Evolutionary conservation across 1,140 invertebrate genomes (phyloP), one percentile per base, ranked within the genome.

Genomic region (Apolygus lucorum): DNA sequence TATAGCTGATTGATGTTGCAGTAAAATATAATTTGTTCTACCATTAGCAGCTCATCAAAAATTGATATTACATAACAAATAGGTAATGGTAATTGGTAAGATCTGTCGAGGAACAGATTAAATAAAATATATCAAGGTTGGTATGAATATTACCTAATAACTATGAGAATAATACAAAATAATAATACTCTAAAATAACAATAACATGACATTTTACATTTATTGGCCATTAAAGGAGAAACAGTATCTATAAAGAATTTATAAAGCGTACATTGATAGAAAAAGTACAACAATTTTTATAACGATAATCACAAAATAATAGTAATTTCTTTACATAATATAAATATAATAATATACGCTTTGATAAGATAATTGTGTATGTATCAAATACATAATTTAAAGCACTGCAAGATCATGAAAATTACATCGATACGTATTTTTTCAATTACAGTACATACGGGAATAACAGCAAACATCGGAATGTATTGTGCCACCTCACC

Each of bases 181-280:
- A 4, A 42, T 42, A 42, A 8, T 42, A 8, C 4, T 42, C 17
- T 17, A 42, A 42, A 42, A 42, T 42, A 42, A 42, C 34, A 42
- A 42, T 42, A 42, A 42, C 34, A 42, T 42, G 17, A 42, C 17
- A 42, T n/a, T n/a, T n/a, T n/a, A n/a, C n/a, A n/a, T n/a, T 8
- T 42, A 42, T 42, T 42, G 34, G 34, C 4, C 34, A 42, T 42
- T 42, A 4, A 4, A 17, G 34, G 17, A 42, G 17, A 8, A 4
- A 42, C 17, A 17, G 17, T 17, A 42, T 8, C 34, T 42, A 42
- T 42, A 17, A 42, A 42, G 54, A 59, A 59, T 59, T 17, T 59
- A 59, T 59, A 59, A 59, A 59, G 54, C 54, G 54, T 59, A 59
- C 54, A 59, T 42, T 24, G 11, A 59, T 59, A 59, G 13, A 49